These are phyloP conservation scores for Oedothorax gibbosus DNA, from an alignment of 1,140 invertebrate genomes.

Conservation along the genomic window DNA sequence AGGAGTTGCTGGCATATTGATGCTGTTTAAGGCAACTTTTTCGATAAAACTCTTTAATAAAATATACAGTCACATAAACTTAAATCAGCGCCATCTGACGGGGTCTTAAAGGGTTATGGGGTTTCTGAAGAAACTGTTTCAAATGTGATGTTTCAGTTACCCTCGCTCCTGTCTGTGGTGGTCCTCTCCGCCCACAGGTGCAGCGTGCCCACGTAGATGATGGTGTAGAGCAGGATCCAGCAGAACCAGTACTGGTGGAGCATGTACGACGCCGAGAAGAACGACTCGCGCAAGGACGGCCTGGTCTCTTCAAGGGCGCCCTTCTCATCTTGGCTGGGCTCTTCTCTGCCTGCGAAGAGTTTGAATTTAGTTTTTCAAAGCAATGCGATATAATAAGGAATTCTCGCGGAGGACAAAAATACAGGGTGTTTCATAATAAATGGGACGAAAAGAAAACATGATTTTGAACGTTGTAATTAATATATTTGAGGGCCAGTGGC, in stretches of 20 bases:
- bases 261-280: slow-evolving; percentile 57
- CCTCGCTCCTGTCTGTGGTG: slow-evolving; percentile 29
- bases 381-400: no score
- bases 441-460: no score
- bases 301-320: no score
- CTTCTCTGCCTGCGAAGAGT: background rate
- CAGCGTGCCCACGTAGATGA: slow-evolving; percentile 63
- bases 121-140: no score
- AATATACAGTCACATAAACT: no score
- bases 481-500: no score
- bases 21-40: background rate
- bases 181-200: slow-evolving; percentile 61
- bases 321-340: background rate
- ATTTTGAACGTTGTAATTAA: no score
- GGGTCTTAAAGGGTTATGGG: no score
- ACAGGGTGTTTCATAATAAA: no score
- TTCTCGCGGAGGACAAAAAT: no score
- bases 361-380: background rate
- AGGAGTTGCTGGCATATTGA: no score
- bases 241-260: slow-evolving; percentile 64
- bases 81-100: no score
- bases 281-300: slow-evolving; percentile 43
- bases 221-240: slow-evolving; percentile 63
- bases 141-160: background rate
- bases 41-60: background rate